Evolutionary conservation across 2,888 invertebrate species (phyloP), one percentile per base, ranked within the genome.

Genomic region (Troilus luridus): DNA sequence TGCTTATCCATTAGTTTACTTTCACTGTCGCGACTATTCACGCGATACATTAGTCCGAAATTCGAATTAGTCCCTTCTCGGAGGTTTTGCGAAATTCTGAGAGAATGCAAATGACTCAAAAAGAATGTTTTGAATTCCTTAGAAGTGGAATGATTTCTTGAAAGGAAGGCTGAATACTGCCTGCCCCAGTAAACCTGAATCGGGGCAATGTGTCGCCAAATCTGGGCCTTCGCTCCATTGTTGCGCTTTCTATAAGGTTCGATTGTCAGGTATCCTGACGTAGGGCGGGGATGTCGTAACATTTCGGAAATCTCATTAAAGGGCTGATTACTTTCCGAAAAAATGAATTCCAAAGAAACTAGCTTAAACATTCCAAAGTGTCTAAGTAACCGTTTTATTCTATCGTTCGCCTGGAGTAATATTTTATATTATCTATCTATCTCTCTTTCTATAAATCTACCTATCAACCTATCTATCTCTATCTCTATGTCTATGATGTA

Each of bases 161-260:
- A 85, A 12, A 9, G 11, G n/a, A 85, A 58, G 54, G 56, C 56
- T 85, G 85, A 56, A 85, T 85, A 58, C 56, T 85, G 85, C 19
- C 85, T 85, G 56, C 56, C 56, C 56, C n/a, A n/a, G 85, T 41
- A 77, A n/a, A 85, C 85, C n/a, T 56, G 85, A 85, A 58, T n/a
- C 56, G 85, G 56, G 85, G 17, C 85, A 85, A 54, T 56, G 85
- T 21, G 85, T n/a, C 56, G 21, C 85, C 41, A 77, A 77, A 54
- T 77, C 77, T 77, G 41, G 27, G 54, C 41, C 56, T 85, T 56
- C 12, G 0, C 56, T n/a, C 72, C 12, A 85, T 85, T 58, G 85
- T 58, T 56, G 56, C 56, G 56, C 56, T 77, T 77, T 77, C 72
- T 8, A 41, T 77, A 7, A 41, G 72, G 17, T 41, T 8, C 41